These are phyloP conservation scores for Litoditis marina DNA, from an alignment of 2,888 invertebrate genomes.

Conservation along the genomic window DNA sequence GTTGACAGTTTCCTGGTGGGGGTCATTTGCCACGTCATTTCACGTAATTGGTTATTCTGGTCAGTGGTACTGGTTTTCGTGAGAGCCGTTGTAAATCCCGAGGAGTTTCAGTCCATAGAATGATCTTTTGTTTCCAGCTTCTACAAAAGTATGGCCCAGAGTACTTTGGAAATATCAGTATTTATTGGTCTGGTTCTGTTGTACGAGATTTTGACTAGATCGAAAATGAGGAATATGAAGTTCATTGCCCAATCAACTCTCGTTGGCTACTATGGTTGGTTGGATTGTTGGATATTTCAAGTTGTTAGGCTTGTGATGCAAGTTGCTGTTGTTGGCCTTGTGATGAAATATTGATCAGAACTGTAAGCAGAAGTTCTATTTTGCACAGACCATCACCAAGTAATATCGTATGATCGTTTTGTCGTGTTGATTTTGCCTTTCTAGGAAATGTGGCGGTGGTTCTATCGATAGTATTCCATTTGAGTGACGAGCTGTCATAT, in stretches of 20 bases:
- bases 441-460: constrained; percentile 55
- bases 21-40: no score
- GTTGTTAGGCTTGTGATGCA: not conserved
- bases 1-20: no score
- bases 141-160: constrained; percentile 29
- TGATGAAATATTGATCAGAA: not conserved
- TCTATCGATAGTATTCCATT: constrained; percentile 52
- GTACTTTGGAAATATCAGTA: constrained; percentile 22
- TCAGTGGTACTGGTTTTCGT: no score
- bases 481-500: constrained; percentile 45
- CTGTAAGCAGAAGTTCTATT: no score
- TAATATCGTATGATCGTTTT: no score
- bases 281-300: not conserved
- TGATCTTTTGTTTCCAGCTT: constrained; percentile 23
- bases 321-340: no score
- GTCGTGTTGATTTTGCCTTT: constrained; percentile 4
- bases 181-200: constrained; percentile 24
- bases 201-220: constrained; percentile 10
- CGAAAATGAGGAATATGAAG: not conserved
- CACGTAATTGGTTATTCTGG: no score
- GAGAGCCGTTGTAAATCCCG: no score
- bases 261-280: constrained; percentile 49
- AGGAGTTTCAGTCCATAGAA: not conserved
- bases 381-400: no score
- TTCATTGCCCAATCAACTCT: constrained; percentile 31